Evolutionary conservation across 1,140 invertebrate genomes (phyloP), one percentile per base, ranked within the genome.

Genomic region (Tetragonula clypearis): DNA sequence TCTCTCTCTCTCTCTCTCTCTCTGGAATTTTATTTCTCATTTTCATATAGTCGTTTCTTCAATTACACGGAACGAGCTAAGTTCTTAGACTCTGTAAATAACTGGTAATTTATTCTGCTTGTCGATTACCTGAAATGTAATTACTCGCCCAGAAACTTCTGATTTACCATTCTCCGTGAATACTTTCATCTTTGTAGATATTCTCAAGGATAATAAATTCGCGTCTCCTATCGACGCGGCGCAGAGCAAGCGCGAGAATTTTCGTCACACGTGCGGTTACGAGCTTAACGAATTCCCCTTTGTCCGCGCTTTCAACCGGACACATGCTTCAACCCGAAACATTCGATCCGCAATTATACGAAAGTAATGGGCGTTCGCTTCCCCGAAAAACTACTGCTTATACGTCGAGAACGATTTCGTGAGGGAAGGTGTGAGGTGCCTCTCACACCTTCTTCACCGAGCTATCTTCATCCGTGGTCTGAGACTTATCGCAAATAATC

Each of bases 311-410:
- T 87, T 89, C 85, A 89, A 72, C 35, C 26, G 11, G 15, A 56
- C 76, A 49, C 69, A 62, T 35, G 49, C 72, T 65, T 56, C 69
- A 23, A n/a, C 65, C 53, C 53, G 75, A 81, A 58, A 86, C 82
- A 83, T 87, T 90, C 85, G 87, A 66, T 79, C 85, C 62, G 77
- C 87, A 85, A 89, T 87, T 90, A 89, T 56, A 68, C 74, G 17
- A 82, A 87, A 89, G 85, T 81, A 86, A 80, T 85, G 79, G 69
- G 62, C 49, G 66, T n/a, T 53, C 5, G 71, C 66, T 79, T 68
- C 56, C 69, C 66, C 65, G 73, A 80, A 85, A 85, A 82, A 35
- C 56, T 55, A 66, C 53, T 78, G 71, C 82, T 85, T 73, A 82
- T 89, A 19, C 8, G 8, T 82, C 69, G 66, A 60, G 55, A 71